Evolutionary conservation across 92 coral and sea anemone species (phyloP).

Genomic region (Actinostola sp.): DNA sequence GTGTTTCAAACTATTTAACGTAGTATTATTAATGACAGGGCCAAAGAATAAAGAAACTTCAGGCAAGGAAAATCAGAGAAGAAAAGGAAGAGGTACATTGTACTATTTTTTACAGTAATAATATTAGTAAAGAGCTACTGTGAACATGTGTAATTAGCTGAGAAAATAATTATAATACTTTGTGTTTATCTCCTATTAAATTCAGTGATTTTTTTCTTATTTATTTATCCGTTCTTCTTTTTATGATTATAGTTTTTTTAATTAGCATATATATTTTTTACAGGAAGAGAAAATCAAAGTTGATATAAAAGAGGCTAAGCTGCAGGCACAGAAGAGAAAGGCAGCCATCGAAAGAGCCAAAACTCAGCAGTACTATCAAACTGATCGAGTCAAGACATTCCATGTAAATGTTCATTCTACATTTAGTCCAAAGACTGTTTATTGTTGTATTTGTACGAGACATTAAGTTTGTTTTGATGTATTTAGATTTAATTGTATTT

Average conservation of each 20-base stretch:
- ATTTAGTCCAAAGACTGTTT: too few species aligned
- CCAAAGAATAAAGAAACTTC: conserved; percentile 88
- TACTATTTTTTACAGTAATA: neutral
- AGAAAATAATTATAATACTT: too few species aligned
- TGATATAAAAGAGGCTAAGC: conserved; percentile 95
- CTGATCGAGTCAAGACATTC: conserved; percentile 97
- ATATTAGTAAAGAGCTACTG: too few species aligned
- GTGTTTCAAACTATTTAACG: neutral
- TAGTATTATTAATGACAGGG: conserved; percentile 59
- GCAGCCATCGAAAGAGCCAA: conserved; percentile 98
- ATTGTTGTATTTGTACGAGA: too few species aligned
- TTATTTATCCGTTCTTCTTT: too few species aligned
- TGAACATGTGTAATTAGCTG: too few species aligned
- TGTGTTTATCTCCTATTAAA: too few species aligned
- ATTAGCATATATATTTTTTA: too few species aligned
- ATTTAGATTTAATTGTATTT: too few species aligned
- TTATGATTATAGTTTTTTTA: too few species aligned
- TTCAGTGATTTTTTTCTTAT: too few species aligned
- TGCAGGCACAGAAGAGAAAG: conserved; percentile 94
- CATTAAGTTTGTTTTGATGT: too few species aligned
- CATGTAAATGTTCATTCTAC: conserved; percentile 91
- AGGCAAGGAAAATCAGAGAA: conserved; percentile 88
- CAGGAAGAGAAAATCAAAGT: conserved; percentile 88
- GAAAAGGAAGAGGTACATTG: conserved; percentile 88
- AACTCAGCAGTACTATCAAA: conserved; percentile 97